Base-by-base conservation (phyloP, 2,797 vertebrate species). In the Cossypha caffra region DNA sequence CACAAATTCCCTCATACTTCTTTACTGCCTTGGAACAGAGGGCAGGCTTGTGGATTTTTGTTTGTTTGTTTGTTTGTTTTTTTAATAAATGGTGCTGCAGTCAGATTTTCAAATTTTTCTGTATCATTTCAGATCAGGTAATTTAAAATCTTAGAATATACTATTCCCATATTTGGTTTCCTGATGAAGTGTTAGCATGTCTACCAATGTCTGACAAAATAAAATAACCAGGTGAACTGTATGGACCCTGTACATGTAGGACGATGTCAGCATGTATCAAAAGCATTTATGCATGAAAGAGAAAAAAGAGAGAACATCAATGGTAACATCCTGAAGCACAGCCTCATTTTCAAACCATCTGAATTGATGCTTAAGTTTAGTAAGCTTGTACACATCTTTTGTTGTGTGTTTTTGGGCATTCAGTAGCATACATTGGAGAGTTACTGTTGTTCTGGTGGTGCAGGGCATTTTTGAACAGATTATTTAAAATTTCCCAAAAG, bases 241-340 rank as follows among this genome's bases (percentile, higher is more conserved):
- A 63, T 7, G 28, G 52, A 31, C 57, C 0, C 0, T 43, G 13
- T 52, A 25, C 0, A 0, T 63, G 55, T 68, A 80, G 45, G 35
- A 88, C 19, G 24, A 50, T 47, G 7, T 54, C 3, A 7, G 21
- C 37, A 47, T 1, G 1, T 50, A 38, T 33, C 16, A 40, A 16
- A 93, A 51, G 13, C 26, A n/a, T 59, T 72, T 66, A 33, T 55
- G 43, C 33, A 13, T 40, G 37, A 84, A 74, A 88, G 8, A 57
- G 13, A 50, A 64, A 86, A 86, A 54, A 43, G 38, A 88, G 54
- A 75, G 29, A 76, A 57, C 10, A 16, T 21, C 28, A 0, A 0
- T 24, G 26, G 40, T 77, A n/a, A 26, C 16, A 43, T 33, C n/a
- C 45, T 76, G 26, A 45, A 88, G 28, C 13, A 80, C 61, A 62